Conservation (phyloP, 92 coral and sea anemone genomes). For the Pocillopora grandis region DNA sequence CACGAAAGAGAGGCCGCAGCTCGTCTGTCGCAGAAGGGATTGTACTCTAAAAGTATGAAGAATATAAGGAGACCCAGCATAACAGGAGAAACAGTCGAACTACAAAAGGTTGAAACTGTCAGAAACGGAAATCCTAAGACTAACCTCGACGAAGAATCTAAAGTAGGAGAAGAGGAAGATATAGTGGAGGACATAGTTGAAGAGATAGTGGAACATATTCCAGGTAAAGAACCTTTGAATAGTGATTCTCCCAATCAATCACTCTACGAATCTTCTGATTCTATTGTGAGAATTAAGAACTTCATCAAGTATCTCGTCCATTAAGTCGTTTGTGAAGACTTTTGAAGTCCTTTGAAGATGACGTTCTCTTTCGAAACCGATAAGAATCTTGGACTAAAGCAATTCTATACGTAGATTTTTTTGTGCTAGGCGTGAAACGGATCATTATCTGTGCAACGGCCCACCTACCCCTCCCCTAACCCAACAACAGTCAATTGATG, state of each 20-base stretch:
- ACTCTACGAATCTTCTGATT: neutral
- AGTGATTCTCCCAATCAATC: neutral
- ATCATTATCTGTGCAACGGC: no score
- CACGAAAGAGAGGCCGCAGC: constrained; percentile 69
- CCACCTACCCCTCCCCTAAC: no score
- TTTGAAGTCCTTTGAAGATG: no score
- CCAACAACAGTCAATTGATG: no score
- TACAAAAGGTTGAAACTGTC: constrained; percentile 8
- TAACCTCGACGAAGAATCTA: constrained; percentile 52
- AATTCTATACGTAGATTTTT: no score
- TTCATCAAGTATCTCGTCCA: neutral
- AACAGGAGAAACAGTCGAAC: neutral
- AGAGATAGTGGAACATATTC: constrained; percentile 32
- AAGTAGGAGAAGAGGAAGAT: constrained; percentile 46
- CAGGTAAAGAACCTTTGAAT: neutral
- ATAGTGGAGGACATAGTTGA: constrained; percentile 70
- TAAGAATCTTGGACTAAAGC: no score
- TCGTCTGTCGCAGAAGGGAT: constrained; percentile 50
- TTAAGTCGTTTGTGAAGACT: no score
- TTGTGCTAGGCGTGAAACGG: no score
- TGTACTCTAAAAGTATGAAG: constrained; percentile 30
- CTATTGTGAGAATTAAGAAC: neutral
- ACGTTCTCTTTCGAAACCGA: no score
- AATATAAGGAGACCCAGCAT: constrained; percentile 10
- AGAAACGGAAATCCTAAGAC: constrained; percentile 18